Evolutionary conservation across 2,797 vertebrate species (phyloP).

Genomic region (Poliocrania exsul): DNA sequence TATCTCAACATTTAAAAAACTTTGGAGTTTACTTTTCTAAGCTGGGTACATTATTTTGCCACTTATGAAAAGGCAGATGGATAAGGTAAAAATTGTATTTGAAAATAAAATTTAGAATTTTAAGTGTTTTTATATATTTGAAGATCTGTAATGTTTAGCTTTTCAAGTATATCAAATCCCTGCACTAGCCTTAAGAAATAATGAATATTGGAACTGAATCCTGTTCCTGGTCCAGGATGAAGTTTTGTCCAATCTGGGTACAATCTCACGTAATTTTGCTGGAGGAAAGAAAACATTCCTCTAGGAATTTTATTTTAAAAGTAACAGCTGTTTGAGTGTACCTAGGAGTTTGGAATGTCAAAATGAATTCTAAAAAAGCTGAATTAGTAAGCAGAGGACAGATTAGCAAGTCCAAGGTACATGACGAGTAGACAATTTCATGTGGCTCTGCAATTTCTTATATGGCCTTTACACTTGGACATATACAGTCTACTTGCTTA

Average conservation of each 20-base stretch:
- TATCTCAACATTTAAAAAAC: background rate
- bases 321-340: background rate
- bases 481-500: background rate
- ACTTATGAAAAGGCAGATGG: fast-evolving
- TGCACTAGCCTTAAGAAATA: background rate
- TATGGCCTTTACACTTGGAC: background rate
- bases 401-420: background rate
- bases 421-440: fast-evolving
- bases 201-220: background rate
- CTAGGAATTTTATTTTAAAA: background rate
- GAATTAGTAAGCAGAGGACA: background rate
- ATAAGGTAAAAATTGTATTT: background rate
- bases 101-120: background rate
- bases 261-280: background rate
- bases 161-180: background rate
- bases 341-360: background rate
- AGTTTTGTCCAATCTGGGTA: background rate
- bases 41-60: background rate
- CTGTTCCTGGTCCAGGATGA: background rate
- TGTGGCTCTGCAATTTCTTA: background rate
- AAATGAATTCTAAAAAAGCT: background rate
- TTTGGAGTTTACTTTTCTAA: background rate
- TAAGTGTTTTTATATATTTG: background rate
- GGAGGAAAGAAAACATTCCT: background rate
- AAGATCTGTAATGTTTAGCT: background rate